These are phyloP conservation scores for Neofelis nebulosa DNA, from an alignment of 2,113 vertebrate genomes.

Conservation along the genomic window DNA sequence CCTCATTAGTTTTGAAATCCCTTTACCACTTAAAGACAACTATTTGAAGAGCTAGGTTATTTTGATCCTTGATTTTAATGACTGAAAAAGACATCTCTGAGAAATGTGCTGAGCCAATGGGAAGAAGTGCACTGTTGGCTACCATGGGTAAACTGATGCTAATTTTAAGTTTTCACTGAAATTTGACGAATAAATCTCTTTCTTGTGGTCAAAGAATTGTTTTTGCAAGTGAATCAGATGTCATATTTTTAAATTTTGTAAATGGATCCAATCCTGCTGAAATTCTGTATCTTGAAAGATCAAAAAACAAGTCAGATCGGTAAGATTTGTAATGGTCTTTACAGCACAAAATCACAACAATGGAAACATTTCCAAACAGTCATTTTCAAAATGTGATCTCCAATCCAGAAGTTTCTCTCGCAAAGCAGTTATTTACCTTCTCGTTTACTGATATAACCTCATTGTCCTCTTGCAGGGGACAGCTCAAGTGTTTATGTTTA, in stretches of 20 bases:
- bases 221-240: conserved; percentile 1
- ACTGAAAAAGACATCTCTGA: not conserved
- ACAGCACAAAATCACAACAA: conserved; percentile 7
- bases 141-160: not conserved
- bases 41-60: not conserved
- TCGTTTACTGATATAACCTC: not conserved
- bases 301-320: not conserved
- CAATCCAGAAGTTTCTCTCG: conserved; percentile 19
- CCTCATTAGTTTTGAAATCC: conserved; percentile 26
- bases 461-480: not conserved
- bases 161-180: conserved; percentile 45
- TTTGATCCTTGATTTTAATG: conserved; percentile 28
- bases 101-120: not conserved
- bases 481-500: conserved; percentile 2
- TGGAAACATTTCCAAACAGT: not conserved
- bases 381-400: conserved; percentile 42
- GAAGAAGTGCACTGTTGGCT: not conserved
- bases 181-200: conserved; percentile 29
- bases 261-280: not conserved
- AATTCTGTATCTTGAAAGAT: conserved; percentile 3
- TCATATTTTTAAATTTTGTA: conserved; percentile 2
- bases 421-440: conserved; percentile 37
- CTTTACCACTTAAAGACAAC: not conserved
- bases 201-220: not conserved
- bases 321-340: conserved; percentile 6